Conservation (phyloP, 2,797 vertebrate species). For the Eidolon dupreanum region DNA sequence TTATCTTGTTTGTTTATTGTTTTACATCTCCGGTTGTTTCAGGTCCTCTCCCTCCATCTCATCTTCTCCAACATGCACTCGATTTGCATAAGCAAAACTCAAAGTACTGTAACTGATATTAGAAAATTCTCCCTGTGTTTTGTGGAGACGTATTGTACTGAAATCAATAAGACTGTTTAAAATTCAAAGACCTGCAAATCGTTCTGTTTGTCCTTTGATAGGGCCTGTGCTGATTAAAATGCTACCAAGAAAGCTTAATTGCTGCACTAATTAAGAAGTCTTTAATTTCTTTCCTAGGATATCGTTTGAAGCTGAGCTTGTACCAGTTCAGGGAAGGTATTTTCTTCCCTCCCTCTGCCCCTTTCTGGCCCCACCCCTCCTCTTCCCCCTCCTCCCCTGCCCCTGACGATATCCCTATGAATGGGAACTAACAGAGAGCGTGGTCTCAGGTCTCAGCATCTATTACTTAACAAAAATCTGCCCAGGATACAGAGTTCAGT, state of each 20-base stretch:
- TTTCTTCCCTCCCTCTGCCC: slow-evolving; percentile 73
- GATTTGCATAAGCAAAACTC: slow-evolving; percentile 84
- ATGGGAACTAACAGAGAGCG: slow-evolving; percentile 74
- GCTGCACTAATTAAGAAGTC: slow-evolving; percentile 92
- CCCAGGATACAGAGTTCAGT: slow-evolving; percentile 74
- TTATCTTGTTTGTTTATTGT: slow-evolving; percentile 71
- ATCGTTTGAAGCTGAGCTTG: slow-evolving; percentile 88
- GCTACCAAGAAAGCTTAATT: slow-evolving; percentile 92
- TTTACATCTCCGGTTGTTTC: slow-evolving; percentile 61
- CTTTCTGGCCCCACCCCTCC: slow-evolving; percentile 52
- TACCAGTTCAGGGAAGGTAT: slow-evolving; percentile 85
- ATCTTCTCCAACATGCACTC: slow-evolving; percentile 60
- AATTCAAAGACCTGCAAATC: slow-evolving; percentile 99
- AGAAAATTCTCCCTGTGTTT: slow-evolving; percentile 90
- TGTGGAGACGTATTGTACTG: slow-evolving; percentile 92
- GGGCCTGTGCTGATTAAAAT: slow-evolving; percentile 91
- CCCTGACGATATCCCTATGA: slow-evolving; percentile 55
- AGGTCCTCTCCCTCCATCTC: slow-evolving; percentile 47
- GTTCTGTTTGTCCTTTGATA: slow-evolving; percentile 99
- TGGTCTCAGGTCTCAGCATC: slow-evolving; percentile 79
- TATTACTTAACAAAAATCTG: slow-evolving; percentile 80
- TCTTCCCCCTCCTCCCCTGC: not conserved
- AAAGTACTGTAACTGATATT: slow-evolving; percentile 90
- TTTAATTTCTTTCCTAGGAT: slow-evolving; percentile 91
- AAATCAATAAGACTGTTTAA: slow-evolving; percentile 99